Conservation (phyloP, 2,888 invertebrate genomes). For the Melanostoma mellinum region DNA sequence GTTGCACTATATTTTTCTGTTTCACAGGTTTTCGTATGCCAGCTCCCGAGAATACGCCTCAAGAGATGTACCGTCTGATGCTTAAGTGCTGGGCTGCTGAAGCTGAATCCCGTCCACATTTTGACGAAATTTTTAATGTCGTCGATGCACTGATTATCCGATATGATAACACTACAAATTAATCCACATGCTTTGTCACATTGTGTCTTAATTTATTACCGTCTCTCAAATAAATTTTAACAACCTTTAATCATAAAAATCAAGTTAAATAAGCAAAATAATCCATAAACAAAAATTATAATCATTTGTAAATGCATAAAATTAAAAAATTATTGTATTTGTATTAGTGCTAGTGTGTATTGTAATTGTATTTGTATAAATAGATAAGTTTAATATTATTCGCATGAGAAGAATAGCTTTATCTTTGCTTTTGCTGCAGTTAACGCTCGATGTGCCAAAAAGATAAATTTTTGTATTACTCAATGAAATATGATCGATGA, state of each 20-base stretch:
- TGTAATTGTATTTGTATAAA: slow-evolving; percentile 44
- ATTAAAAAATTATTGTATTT: no score
- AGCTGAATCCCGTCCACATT: slow-evolving; percentile 95
- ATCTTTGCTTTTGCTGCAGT: slow-evolving; percentile 25
- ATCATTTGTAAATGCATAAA: no score
- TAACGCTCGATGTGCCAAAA: slow-evolving; percentile 68
- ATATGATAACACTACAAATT: slow-evolving; percentile 77
- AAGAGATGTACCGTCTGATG: slow-evolving; percentile 95
- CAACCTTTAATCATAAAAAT: background rate
- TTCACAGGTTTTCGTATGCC: slow-evolving; percentile 94
- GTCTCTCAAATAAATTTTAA: slow-evolving; percentile 33
- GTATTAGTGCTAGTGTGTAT: slow-evolving; percentile 5
- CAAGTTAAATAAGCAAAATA: no score
- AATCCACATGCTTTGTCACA: slow-evolving; percentile 52
- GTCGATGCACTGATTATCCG: slow-evolving; percentile 86
- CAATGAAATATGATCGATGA: no score
- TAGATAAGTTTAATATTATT: slow-evolving; percentile 36
- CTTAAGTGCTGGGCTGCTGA: slow-evolving; percentile 96
- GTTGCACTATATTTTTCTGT: slow-evolving; percentile 1
- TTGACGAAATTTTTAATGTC: slow-evolving; percentile 92
- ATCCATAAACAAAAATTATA: no score
- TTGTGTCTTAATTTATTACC: slow-evolving; percentile 70
- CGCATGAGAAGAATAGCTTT: slow-evolving; percentile 14
- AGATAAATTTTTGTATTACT: slow-evolving; percentile 26
- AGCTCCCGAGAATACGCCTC: slow-evolving; percentile 93